phyloP scores from a whole-genome alignment of 2,113 vertebrate species.

The Zosterops japonicus region DNA sequence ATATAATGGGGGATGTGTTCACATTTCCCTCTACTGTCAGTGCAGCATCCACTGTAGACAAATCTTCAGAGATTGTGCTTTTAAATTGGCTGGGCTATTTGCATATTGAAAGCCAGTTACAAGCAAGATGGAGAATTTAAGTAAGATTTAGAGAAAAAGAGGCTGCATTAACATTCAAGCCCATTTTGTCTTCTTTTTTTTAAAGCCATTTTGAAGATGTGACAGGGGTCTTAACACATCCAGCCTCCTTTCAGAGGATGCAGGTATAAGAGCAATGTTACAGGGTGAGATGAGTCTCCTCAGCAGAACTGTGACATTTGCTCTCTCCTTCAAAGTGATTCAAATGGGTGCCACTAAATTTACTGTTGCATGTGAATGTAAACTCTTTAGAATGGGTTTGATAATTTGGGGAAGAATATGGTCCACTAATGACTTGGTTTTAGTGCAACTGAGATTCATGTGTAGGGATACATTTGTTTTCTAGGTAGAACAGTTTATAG shows the following conservation, averaged over 20 bases:
- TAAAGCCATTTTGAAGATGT: neutral
- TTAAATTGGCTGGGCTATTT: neutral
- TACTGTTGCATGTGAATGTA: neutral
- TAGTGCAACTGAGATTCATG: neutral
- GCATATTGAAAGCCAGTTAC: neutral
- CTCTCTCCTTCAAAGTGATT: neutral
- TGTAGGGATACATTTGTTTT: neutral
- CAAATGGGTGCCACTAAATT: neutral
- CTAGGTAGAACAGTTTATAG: neutral
- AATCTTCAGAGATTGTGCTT: neutral
- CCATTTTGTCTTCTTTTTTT: neutral
- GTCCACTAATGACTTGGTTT: neutral
- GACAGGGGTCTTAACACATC: neutral
- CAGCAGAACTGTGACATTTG: neutral
- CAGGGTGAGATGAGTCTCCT: neutral
- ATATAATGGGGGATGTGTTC: neutral
- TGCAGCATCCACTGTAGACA: neutral
- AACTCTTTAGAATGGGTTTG: neutral
- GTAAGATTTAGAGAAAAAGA: neutral
- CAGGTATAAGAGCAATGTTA: fast-evolving
- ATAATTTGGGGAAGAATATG: neutral
- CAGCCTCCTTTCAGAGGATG: neutral
- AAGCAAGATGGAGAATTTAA: neutral
- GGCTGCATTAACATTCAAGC: neutral
- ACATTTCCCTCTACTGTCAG: neutral